phyloP scores from a whole-genome alignment of 2,888 invertebrate genomes.

The Coelinius sp. region DNA sequence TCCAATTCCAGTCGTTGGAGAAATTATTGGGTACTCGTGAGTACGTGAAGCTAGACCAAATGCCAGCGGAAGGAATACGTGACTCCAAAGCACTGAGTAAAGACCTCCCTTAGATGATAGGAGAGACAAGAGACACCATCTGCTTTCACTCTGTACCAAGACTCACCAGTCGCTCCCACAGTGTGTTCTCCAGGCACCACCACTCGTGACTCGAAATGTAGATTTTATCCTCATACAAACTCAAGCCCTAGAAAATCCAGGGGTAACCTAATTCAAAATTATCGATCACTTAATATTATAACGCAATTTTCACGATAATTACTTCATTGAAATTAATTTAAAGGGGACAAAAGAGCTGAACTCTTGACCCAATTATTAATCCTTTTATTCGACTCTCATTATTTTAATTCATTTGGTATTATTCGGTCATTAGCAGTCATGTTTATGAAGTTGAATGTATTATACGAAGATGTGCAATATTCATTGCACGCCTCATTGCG shows the following conservation, averaged over 20 bases:
- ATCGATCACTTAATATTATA: constrained; percentile 62
- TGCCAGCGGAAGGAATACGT: constrained; percentile 32
- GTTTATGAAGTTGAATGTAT: constrained; percentile 4
- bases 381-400: constrained; percentile 47
- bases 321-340: constrained; percentile 61
- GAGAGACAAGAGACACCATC: constrained; percentile 25
- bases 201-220: constrained; percentile 41
- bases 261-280: constrained; percentile 57
- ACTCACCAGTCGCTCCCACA: constrained; percentile 10
- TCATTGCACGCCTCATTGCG: constrained; percentile 38
- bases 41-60: constrained; percentile 25
- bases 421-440: constrained; percentile 6
- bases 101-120: constrained; percentile 14
- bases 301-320: constrained; percentile 58
- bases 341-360: background rate
- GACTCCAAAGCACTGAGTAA: constrained; percentile 26
- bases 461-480: constrained; percentile 32
- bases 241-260: constrained; percentile 6
- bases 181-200: background rate
- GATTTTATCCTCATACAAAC: constrained; percentile 21
- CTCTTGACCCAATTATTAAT: constrained; percentile 16
- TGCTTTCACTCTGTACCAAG: constrained; percentile 3
- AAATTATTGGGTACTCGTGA: background rate
- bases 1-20: constrained; percentile 16
- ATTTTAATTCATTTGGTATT: constrained; percentile 41